Conservation (phyloP, 2,888 invertebrate genomes). For the Morpho helenor region DNA sequence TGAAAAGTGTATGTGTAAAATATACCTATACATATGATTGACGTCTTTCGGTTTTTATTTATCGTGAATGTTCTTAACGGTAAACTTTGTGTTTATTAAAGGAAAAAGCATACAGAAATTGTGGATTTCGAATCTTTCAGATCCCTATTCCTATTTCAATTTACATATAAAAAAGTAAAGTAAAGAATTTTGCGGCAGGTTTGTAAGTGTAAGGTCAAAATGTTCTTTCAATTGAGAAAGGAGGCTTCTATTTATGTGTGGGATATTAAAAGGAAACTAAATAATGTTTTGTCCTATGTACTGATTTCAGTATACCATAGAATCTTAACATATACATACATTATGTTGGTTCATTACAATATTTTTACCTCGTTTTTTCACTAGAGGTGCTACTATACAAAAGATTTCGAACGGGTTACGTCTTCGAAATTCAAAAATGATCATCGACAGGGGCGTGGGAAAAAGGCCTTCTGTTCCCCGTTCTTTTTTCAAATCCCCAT, state of each 20-base stretch:
- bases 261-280: too few species aligned
- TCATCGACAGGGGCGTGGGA: conserved; percentile 71
- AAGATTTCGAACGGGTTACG: conserved; percentile 25
- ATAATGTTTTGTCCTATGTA: too few species aligned
- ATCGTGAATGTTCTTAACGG: conserved; percentile 4
- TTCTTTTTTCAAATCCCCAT: conserved; percentile 73
- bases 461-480: conserved; percentile 74
- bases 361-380: neutral
- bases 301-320: neutral
- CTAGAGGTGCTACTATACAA: conserved; percentile 4
- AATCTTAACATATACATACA: neutral
- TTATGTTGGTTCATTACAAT: neutral
- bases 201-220: too few species aligned
- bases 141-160: too few species aligned
- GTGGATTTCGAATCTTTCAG: too few species aligned
- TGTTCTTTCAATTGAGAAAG: too few species aligned
- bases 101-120: neutral
- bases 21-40: neutral
- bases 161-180: too few species aligned
- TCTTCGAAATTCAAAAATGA: conserved; percentile 56
- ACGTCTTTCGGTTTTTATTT: neutral
- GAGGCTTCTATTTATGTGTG: too few species aligned
- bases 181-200: too few species aligned
- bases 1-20: neutral
- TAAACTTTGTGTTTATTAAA: conserved; percentile 1